phyloP scores from a whole-genome alignment of 2,113 vertebrate species.

The Sapajus apella region DNA sequence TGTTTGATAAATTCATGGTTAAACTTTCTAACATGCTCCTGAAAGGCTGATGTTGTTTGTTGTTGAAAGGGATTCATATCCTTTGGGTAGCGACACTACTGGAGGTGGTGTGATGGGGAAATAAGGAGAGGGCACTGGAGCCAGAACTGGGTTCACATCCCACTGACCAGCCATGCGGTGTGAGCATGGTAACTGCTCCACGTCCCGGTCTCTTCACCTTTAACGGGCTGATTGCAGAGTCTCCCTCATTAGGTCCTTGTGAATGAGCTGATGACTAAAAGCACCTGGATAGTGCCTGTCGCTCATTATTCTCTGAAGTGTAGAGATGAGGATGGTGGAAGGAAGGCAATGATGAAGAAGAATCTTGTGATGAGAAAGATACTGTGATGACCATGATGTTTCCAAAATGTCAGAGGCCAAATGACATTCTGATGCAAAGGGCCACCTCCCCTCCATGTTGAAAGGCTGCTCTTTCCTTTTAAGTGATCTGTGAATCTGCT shows the following conservation, averaged over 20 bases:
- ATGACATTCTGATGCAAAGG: neutral
- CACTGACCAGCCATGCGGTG: accelerated
- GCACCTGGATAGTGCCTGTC: too few relatives aligned
- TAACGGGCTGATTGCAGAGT: neutral
- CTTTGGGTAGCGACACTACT: neutral
- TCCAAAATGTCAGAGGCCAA: neutral
- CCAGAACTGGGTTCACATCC: neutral
- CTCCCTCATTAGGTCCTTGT: neutral
- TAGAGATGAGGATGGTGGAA: neutral
- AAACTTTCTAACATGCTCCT: neutral
- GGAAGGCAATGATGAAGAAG: neutral
- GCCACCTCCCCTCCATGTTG: neutral
- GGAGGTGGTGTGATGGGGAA: neutral
- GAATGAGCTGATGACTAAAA: neutral
- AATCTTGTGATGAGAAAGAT: neutral
- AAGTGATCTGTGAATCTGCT: neutral
- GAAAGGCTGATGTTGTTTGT: neutral
- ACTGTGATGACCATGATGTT: accelerated
- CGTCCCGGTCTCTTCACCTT: accelerated
- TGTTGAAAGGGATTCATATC: neutral
- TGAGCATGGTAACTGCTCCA: accelerated
- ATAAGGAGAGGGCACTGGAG: neutral
- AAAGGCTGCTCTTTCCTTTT: neutral
- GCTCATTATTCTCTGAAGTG: neutral
- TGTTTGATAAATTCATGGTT: neutral